These are phyloP conservation scores for Hyperopisus bebe DNA, from an alignment of 2,113 vertebrate genomes.

Conservation along the genomic window DNA sequence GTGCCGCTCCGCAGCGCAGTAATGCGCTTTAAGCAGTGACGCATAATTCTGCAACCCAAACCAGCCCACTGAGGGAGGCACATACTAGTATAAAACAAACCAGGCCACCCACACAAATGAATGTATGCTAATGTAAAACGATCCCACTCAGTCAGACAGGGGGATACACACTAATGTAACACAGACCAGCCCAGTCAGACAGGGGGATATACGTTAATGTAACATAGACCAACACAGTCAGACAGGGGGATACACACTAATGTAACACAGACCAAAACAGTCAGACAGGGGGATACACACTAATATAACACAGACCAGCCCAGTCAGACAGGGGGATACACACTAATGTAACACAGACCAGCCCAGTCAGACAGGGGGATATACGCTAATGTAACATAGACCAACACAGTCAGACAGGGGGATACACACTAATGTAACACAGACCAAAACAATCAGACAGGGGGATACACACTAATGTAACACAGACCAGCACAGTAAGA, in stretches of 20 bases:
- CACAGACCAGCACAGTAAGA: no score
- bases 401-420: no score
- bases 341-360: no score
- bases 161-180: not conserved
- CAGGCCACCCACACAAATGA: not conserved
- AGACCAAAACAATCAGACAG: no score
- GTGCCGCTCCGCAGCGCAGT: not conserved
- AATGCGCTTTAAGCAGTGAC: not conserved
- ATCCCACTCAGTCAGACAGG: not conserved
- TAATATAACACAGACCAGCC: no score
- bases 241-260: accelerated
- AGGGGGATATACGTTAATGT: not conserved
- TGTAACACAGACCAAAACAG: no score
- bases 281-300: no score
- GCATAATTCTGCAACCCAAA: not conserved
- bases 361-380: no score
- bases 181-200: not conserved
- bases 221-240: not conserved
- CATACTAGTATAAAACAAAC: not conserved
- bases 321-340: no score
- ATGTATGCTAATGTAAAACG: not conserved
- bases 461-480: no score
- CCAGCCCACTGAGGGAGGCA: not conserved
- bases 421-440: no score
- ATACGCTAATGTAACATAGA: no score